Base-by-base conservation (phyloP, 2,888 invertebrate species). In the Chironomus riparius region DNA sequence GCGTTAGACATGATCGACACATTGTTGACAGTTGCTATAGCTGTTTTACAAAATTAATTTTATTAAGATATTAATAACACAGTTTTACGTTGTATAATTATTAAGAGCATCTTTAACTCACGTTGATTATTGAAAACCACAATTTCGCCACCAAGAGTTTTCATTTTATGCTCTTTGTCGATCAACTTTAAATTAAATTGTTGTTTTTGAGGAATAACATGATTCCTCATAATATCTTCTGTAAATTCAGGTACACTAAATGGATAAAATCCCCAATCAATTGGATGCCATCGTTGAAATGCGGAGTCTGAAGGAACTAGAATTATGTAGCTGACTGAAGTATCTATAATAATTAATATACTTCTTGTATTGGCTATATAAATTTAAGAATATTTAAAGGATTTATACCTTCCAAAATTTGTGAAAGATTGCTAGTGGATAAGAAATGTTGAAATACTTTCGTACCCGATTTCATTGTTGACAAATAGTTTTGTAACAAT, bases 261-360 rank as follows among this genome's bases (percentile, higher is more conserved):
- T 4, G 89, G 89, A 82, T 89, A 89, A 83, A 89, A 89, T 68
- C 89, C 89, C 89, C 89, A 89, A 81, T 89, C 89, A 79, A 89
- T 89, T 76, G 89, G 89, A 82, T 89, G 89, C 88, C 89, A 89
- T 78, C 88, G 83, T 80, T 89, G 89, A 80, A 89, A 89, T 77
- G 89, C 89, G 81, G 87, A 87, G 81, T 89, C 89, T 76, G 87
- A 87, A 74, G 89, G 89, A 78, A 89, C 87, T 78, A 89, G 86
- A 13, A 89, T 87, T 47, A 88, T 89, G 80, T 88, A 89, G 75
- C 86, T 86, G 79, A 85, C 6, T n/a, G 71, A 12, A 24, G 71
- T 82, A 77, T 84, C 83, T 77, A 22, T 76, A 78, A 65, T 68
- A 47, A 24, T 13, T 47, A 65, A 70, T 24, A n/a, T n/a, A n/a